Evolutionary conservation across 2,888 invertebrate species (phyloP), one percentile per base, ranked within the genome.

Genomic region (Philonicus albiceps): DNA sequence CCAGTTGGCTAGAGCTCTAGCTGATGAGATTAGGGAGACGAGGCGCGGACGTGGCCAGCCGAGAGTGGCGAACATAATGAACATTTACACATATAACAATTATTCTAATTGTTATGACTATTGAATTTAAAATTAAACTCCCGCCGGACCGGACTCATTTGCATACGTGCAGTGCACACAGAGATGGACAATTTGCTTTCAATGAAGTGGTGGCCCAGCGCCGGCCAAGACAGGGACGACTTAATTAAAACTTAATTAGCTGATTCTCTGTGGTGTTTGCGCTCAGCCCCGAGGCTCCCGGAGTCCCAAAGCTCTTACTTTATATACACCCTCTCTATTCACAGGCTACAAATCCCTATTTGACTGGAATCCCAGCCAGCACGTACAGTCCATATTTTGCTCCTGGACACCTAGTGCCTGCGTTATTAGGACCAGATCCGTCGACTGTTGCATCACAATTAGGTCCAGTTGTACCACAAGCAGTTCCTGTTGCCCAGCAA

Each of bases 381-480:
- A 96, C 97, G 92, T 97, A 97, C 94, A 97, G 96, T 93, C 97
- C 97, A 92, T 97, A 97, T 94, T 97, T 97, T 93, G 96, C 96
- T 91, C 96, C 96, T 90, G 95, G 95, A 91, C 97, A 97, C 92
- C 95, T 97, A 93, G 96, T 97, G 95, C 97, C 97, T 91, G 95
- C 97, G 90, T 95, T 97, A 94, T 95, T 97, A 94, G 96, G 97
- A 88, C 97, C 97, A 90, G 97, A 97, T 93, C 97, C 96, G 89
- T 94, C 96, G 90, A 93, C 94, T 88, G 95, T 95, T 89, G 96
- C 95, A 90, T 96, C 96, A 91, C 97, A 96, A 89, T 94, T 97
- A 90, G 96, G 97, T 89, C 92, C 92, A 90, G 96, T 95, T 90
- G 96, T 95, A 93, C 97, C 95, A 93, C 97, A 97, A 94, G 96